A percentile compares a stretch with the other conserved stretches of the same genome.
phyloP scores from a whole-genome alignment of 2,797 vertebrate species.

The Borostomias antarcticus region DNA sequence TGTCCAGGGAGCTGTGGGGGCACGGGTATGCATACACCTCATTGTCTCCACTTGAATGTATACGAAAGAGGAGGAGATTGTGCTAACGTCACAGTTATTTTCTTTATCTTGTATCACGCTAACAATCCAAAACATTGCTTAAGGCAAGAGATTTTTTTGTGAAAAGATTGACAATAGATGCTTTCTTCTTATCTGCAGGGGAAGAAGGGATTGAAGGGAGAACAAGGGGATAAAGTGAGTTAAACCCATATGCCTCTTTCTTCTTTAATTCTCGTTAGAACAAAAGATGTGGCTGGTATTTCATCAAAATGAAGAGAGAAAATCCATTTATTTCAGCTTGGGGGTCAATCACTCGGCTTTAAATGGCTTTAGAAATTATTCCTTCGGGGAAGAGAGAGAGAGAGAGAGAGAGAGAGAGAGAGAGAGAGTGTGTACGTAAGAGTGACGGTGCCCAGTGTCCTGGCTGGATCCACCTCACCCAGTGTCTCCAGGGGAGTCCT shows the following conservation, averaged over 20 bases:
- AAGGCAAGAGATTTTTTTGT: constrained; percentile 3
- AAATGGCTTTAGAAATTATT: neutral
- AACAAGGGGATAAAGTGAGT: constrained; percentile 82
- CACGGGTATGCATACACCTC: constrained; percentile 63
- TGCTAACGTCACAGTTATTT: neutral
- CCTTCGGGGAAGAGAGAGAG: no score
- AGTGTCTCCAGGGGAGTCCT: no score
- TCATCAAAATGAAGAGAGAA: neutral
- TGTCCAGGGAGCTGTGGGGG: constrained; percentile 68
- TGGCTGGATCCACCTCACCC: no score
- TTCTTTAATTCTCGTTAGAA: constrained; percentile 8
- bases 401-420: no score
- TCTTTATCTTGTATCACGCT: neutral
- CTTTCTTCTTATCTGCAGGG: constrained; percentile 74
- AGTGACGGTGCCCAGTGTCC: no score
- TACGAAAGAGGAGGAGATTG: neutral
- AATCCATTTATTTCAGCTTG: constrained; percentile 6
- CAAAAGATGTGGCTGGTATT: neutral
- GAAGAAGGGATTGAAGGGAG: constrained; percentile 82
- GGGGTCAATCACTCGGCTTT: neutral
- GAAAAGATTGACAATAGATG: constrained; percentile 37
- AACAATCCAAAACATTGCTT: neutral
- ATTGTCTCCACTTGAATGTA: neutral
- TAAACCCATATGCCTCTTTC: constrained; percentile 15
- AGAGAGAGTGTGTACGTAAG: neutral